Percentiles rank a stretch among this genome's conserved stretches.
Evolutionary conservation across 2,888 invertebrate genomes (phyloP).

Genomic region (Rotaria sp.): DNA sequence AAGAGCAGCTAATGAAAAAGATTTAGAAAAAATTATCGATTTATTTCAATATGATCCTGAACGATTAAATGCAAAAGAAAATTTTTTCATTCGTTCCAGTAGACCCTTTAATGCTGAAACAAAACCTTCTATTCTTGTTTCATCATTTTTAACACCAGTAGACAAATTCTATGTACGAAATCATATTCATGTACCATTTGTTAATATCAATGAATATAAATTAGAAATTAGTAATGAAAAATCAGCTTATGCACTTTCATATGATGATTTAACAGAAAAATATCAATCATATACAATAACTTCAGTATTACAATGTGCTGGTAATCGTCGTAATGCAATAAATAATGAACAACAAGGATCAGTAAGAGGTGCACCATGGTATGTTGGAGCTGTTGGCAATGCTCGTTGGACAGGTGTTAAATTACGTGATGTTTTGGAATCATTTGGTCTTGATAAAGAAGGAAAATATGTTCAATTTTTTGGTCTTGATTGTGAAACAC

Average conservation of each 20-base stretch:
- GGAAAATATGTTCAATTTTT: slow-evolving; percentile 57
- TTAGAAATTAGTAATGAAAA: slow-evolving; percentile 64
- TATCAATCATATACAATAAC: slow-evolving; percentile 68
- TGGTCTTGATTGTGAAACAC: slow-evolving; percentile 71
- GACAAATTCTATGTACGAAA: slow-evolving; percentile 91
- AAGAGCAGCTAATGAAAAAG: background rate
- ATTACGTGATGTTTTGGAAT: slow-evolving; percentile 53
- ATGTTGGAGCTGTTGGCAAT: slow-evolving; percentile 34
- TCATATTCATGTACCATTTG: slow-evolving; percentile 85
- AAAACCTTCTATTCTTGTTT: slow-evolving; percentile 67
- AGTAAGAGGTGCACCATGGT: slow-evolving; percentile 36
- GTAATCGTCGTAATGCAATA: slow-evolving; percentile 90
- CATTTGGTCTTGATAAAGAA: slow-evolving; percentile 50
- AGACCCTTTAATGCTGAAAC: slow-evolving; percentile 93
- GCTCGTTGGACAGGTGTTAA: slow-evolving; percentile 46
- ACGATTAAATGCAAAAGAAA: slow-evolving; percentile 64
- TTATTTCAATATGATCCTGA: slow-evolving; percentile 37
- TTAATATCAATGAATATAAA: slow-evolving; percentile 60
- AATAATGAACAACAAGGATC: slow-evolving; percentile 65
- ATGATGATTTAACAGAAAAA: slow-evolving; percentile 63
- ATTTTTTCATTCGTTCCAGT: slow-evolving; percentile 72
- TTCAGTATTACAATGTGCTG: slow-evolving; percentile 86
- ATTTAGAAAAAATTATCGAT: slow-evolving; percentile 62
- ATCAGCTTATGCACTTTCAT: slow-evolving; percentile 58
- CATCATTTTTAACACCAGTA: slow-evolving; percentile 76